phyloP scores from a whole-genome alignment of 2,888 invertebrate species.

The Mythimna vitellina region DNA sequence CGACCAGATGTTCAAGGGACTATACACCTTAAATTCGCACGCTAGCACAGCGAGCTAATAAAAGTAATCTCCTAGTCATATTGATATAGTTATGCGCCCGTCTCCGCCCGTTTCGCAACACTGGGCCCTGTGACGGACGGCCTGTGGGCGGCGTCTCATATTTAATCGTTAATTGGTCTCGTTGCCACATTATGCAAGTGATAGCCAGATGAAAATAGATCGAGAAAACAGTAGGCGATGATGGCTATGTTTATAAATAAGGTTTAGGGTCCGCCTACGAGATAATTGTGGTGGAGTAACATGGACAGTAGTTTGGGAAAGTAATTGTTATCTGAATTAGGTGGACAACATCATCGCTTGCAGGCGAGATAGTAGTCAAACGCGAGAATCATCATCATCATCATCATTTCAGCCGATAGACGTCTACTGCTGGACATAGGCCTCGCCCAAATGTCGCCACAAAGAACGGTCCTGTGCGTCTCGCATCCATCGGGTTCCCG shows the following conservation, averaged over 20 bases:
- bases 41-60: conserved; percentile 27
- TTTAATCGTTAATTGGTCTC: conserved; percentile 80
- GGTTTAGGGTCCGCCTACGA: conserved; percentile 25
- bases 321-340: not conserved
- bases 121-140: conserved; percentile 55
- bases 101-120: conserved; percentile 57
- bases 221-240: conserved; percentile 48
- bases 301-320: not conserved
- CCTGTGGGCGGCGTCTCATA: conserved; percentile 68
- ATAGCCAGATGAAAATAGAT: conserved; percentile 63
- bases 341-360: too few relatives aligned
- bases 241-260: conserved; percentile 36
- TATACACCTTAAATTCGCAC: conserved; percentile 1
- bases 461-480: too few relatives aligned
- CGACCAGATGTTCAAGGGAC: too few relatives aligned
- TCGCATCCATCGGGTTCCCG: too few relatives aligned
- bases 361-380: too few relatives aligned
- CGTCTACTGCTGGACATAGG: too few relatives aligned
- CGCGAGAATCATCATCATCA: too few relatives aligned
- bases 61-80: conserved; percentile 48
- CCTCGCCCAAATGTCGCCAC: too few relatives aligned
- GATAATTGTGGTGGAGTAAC: not conserved
- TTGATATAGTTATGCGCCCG: conserved; percentile 49
- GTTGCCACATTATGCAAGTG: conserved; percentile 73
- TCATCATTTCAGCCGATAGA: too few relatives aligned